Evolutionary conservation across 2,888 invertebrate species (phyloP).

Genomic region (Calameuta pallipes): DNA sequence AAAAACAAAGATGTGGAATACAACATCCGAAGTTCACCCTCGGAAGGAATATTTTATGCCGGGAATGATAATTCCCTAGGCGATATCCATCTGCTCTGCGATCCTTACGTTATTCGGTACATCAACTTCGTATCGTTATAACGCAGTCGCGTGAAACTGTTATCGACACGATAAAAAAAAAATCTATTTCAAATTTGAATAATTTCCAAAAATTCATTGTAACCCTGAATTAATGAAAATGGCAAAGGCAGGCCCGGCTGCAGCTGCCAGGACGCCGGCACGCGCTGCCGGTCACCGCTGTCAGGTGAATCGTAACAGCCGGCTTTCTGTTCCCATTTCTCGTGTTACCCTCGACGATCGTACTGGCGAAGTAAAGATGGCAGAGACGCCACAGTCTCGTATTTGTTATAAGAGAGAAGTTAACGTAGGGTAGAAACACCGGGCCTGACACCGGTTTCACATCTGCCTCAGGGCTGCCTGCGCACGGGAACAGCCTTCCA

Average conservation of each 20-base stretch:
- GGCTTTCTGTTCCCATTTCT: conserved; percentile 32
- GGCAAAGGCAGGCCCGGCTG: conserved; percentile 14
- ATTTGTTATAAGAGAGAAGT: neutral
- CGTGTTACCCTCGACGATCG: conserved; percentile 6
- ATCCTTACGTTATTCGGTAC: neutral
- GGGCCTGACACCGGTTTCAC: conserved; percentile 11
- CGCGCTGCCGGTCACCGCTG: conserved; percentile 52
- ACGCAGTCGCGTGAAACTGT: neutral
- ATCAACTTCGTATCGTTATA: neutral
- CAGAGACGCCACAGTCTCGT: neutral
- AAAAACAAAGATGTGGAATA: conserved; percentile 30
- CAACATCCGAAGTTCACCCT: neutral
- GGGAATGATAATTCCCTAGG: neutral
- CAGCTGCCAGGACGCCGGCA: conserved; percentile 52
- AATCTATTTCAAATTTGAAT: neutral
- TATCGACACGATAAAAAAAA: neutral
- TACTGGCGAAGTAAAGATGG: neutral
- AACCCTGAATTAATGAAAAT: neutral
- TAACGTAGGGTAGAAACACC: neutral
- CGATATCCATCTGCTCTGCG: neutral
- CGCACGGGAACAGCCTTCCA: neutral
- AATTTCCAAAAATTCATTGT: neutral
- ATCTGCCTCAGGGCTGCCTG: neutral
- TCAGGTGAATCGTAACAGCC: conserved; percentile 50
- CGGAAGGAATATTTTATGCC: neutral